phyloP scores from a whole-genome alignment of 23 tunicate species.

The Halocynthia aurantium region DNA sequence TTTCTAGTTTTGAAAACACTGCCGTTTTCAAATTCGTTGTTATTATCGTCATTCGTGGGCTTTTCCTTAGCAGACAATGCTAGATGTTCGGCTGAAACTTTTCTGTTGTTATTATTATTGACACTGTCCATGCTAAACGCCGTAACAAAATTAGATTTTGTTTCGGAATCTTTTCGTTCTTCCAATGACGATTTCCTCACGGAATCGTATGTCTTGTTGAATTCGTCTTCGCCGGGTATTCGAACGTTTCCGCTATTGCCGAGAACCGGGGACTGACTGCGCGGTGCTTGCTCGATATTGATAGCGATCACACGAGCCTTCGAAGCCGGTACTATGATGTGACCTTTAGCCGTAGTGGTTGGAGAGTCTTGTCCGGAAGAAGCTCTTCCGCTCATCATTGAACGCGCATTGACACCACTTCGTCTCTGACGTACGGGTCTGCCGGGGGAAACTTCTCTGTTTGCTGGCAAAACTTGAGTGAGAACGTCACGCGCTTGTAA shows the following conservation, averaged over 20 bases:
- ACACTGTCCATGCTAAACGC: constrained; percentile 26
- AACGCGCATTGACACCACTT: not conserved
- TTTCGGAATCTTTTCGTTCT: not conserved
- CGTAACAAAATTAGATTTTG: constrained; percentile 13
- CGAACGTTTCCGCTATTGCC: constrained; percentile 23
- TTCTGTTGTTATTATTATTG: not conserved
- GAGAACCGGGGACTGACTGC: constrained; percentile 21
- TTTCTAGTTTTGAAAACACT: not conserved
- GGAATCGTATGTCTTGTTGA: constrained; percentile 15
- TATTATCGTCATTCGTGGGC: constrained; percentile 5
- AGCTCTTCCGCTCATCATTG: no score
- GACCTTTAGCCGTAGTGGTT: constrained; percentile 4
- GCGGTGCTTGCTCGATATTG: not conserved
- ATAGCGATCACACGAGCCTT: constrained; percentile 5
- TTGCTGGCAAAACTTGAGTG: constrained; percentile 12
- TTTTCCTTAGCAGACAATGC: constrained; percentile 32
- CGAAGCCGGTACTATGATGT: not conserved
- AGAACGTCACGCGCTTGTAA: constrained; percentile 10
- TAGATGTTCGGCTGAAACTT: constrained; percentile 22
- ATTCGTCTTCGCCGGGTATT: constrained; percentile 32
- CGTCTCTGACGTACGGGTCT: constrained; percentile 2
- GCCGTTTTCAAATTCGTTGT: not conserved
- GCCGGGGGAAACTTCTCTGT: constrained; percentile 21
- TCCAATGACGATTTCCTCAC: constrained; percentile 19
- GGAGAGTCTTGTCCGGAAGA: no score